Base-by-base conservation (phyloP, 1,140 invertebrate genomes). In the Apocrypta bakeri region DNA sequence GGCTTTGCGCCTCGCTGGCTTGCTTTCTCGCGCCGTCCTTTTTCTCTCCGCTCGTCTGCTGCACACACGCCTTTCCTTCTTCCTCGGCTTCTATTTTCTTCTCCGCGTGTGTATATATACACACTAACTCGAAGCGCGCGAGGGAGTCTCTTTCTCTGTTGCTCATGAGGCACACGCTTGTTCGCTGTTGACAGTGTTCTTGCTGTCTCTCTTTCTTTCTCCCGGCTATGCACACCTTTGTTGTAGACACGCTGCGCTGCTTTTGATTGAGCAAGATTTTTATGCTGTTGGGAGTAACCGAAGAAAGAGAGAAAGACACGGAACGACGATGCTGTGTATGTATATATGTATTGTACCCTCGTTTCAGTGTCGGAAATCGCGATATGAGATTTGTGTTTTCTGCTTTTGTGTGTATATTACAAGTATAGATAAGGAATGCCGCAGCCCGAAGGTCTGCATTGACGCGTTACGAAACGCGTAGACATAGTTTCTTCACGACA, bases 181-280 rank as follows among this genome's bases (percentile, higher is more conserved):
- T 42, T 14, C 40, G 17, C 61, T 29, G 63, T 66, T 66, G 63
- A 66, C 63, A 66, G 25, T 29, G 63, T 66, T 17, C 3, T 48
- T 12, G 7, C 40, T 42, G 12, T 37, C 9, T 37, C 37, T 48
- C 42, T 48, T 17, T 24, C 2, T n/a, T n/a, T n/a, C n/a, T n/a
- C n/a, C n/a, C n/a, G n/a, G n/a, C n/a, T n/a, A n/a, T 27, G 63
- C 27, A 27, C 63, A 66, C 8, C 63, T 66, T 66, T 66, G 63
- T 66, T 27, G 24, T 29, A 37, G 29, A 21, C 27, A 33, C 29
- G 31, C 29, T 17, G 12, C 68, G 68, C 17, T 66, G 68, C 31
- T 37, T 71, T 37, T 71, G 27, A 71, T 71, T 71, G 68, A 71
- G 68, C 31, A 71, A 71, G 17, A n/a, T 71, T 71, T 71, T 71